Base-by-base conservation (phyloP, 2,888 invertebrate genomes). In the Pristionchus japonicus region DNA sequence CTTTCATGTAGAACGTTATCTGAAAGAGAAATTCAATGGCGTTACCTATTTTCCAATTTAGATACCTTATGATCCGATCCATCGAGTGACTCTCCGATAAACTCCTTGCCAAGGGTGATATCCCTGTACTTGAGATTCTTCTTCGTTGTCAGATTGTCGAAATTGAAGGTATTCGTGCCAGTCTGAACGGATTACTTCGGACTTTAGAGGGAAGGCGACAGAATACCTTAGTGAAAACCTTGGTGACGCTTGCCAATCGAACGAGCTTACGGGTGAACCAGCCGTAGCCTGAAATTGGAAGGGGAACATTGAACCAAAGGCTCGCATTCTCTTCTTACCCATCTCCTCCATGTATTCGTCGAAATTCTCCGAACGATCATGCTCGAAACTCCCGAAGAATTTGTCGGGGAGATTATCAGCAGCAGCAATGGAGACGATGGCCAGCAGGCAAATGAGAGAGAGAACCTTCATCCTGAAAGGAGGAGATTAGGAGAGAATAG, bases 271-370 rank as follows among this genome's bases (percentile, higher is more conserved):
- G 77, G 17, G 77, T 77, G 15, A 43, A 17, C 43, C 27, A 77
- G 23, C 77, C 43, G 77, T 77, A 77, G 43, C 77, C 77, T 77
- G 37, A 57, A 57, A 57, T 57, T 77, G 37, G 23, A 57, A 57
- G 20, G 57, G 1, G 43, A 43, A 6, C 43, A 43, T 9, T 43
- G 43, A 11, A 11, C 43, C n/a, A 43, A 11, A 43, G 43, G 11
- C 11, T 43, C 43, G 11, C 7, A 11, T 11, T 9, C 43, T 9
- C 7, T 43, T 11, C 37, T 70, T 91, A n/a, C 92, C 93, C 91
- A 92, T 93, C 13, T 92, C 89, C 13, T 92, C 88, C n/a, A 94
- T 89, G 84, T 92, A 94, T 88, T 94, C 94, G 74, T 94, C 94
- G 87, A 94, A 94, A 77, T 94, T 93, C 88, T 94, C 94, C 86